Conservation (phyloP, 2,113 vertebrate species). For the Orthonyx spaldingii region DNA sequence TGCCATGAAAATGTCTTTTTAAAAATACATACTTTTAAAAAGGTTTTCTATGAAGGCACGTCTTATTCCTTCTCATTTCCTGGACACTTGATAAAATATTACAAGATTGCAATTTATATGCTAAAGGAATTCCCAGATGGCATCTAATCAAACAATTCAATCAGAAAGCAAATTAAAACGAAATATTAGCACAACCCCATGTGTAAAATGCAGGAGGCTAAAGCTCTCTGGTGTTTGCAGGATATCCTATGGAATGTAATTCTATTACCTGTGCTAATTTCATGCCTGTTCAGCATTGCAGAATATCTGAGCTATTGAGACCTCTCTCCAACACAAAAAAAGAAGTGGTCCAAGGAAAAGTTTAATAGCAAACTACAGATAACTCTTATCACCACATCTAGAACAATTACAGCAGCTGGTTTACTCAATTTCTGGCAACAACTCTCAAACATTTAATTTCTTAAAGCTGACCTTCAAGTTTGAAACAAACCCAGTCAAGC, state of each 20-base stretch:
- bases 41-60: background rate
- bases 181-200: conserved; percentile 45
- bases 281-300: conserved; percentile 24
- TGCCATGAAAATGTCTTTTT: background rate
- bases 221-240: background rate
- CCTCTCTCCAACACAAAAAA: background rate
- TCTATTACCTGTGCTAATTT: conserved; percentile 51
- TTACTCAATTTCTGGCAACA: background rate
- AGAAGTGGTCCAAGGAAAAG: background rate
- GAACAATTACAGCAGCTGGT: background rate
- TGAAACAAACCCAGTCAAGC: background rate
- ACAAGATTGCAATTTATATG: conserved; percentile 48
- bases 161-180: conserved; percentile 73
- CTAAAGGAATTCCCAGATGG: conserved; percentile 38
- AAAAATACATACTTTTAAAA: background rate
- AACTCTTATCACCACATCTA: background rate
- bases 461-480: background rate
- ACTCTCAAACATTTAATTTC: background rate
- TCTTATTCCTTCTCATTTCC: background rate
- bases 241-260: conserved; percentile 19
- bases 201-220: conserved; percentile 42
- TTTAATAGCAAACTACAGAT: background rate
- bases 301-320: conserved; percentile 24
- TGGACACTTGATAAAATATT: background rate
- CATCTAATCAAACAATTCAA: conserved; percentile 72